Evolutionary conservation across 2,888 invertebrate species (phyloP), one percentile per base, ranked within the genome.

Genomic region (Laspeyria flexula): DNA sequence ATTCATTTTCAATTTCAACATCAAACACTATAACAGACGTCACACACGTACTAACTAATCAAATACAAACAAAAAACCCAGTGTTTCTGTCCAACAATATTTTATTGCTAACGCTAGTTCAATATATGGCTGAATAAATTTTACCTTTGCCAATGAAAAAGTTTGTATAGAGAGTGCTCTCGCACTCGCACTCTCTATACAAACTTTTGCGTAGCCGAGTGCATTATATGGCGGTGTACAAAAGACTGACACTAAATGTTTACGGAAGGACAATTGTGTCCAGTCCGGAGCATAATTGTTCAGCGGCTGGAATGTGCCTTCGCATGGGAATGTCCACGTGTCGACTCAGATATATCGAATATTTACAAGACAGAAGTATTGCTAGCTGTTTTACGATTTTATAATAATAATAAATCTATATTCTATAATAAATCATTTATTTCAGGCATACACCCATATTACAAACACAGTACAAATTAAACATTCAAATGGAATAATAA

Each of bases 211-310:
- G 44, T 51, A 50, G 35, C 42, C 47, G 52, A 33, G 47, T 62
- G 54, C 43, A 54, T 60, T 48, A 41, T 25, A 49, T 59, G 50
- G 48, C 47, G 46, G 35, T 42, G 53, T 49, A 48, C 76, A 77
- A 79, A 79, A 79, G 75, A 73, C 54, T 48, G 50, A 56, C 66
- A 52, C 69, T 69, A 73, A 79, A 73, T 73, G 75, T 79, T 79
- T 79, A 68, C 68, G 65, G 60, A 70, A 73, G 69, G 74, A 77
- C 74, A 75, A 73, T 70, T 71, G 72, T 59, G 58, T 65, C 59
- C 68, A 65, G 72, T 66, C 62, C 68, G 57, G 56, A 56, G 63
- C 59, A 67, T 83, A 83, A 83, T 84, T 84, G 83, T 74, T 79
- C 76, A 79, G 75, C 72, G 75, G 61, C 66, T 67, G 77, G 79